These are phyloP conservation scores for Indicator maculatus DNA, from an alignment of 2,113 vertebrate species.

Conservation along the genomic window DNA sequence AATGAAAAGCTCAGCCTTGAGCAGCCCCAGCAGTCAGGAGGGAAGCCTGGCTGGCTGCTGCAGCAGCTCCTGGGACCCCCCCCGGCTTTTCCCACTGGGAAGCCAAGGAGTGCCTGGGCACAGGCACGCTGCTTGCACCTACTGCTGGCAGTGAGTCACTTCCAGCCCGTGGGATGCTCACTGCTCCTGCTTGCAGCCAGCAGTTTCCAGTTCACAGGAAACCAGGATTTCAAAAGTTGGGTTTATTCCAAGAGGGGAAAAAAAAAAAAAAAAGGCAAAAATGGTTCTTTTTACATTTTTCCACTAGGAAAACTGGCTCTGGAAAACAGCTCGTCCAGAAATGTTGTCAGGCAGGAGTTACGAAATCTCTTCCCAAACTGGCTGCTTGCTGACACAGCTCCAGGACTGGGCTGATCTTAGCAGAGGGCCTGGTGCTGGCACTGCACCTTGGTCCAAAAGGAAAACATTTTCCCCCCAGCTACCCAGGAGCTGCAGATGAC, in stretches of 20 bases:
- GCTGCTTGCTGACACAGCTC: not conserved
- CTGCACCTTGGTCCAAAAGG: conserved; percentile 16
- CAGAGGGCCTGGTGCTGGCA: conserved; percentile 25
- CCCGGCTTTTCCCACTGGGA: not conserved
- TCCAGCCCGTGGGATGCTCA: not conserved
- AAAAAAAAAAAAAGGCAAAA: not conserved
- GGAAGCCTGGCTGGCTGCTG: not conserved
- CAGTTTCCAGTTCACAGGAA: conserved; percentile 59
- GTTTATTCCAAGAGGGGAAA: conserved; percentile 8
- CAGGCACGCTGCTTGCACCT: not conserved
- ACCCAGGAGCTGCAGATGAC: not conserved
- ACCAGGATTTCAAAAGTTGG: conserved; percentile 50
- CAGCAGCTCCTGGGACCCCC: fast-evolving
- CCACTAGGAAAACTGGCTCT: conserved; percentile 16
- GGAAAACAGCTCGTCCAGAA: not conserved
- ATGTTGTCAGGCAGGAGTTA: not conserved
- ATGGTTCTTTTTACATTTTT: not conserved
- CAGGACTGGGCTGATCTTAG: conserved; percentile 24
- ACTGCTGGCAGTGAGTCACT: conserved; percentile 1
- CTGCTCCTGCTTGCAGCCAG: conserved; percentile 26
- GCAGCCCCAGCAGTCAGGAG: not conserved
- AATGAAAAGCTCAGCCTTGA: not conserved
- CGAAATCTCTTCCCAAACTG: not conserved
- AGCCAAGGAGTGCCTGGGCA: not conserved
- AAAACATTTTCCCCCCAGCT: conserved; percentile 25